Conservation (phyloP, 2,113 vertebrate genomes). For the Collichthys lucidus region DNA sequence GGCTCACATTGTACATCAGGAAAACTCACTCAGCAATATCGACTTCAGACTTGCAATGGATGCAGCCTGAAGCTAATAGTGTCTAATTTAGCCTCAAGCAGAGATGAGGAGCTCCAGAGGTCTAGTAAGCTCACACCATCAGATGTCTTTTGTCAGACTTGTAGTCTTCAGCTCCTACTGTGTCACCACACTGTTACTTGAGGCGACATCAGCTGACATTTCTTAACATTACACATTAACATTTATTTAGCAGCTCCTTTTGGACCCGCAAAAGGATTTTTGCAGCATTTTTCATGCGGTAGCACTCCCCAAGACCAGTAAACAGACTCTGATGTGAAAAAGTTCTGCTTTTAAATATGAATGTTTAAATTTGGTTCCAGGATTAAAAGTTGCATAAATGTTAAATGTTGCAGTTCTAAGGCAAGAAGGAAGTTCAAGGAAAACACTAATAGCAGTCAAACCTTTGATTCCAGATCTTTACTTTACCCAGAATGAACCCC, state of each 20-base stretch:
- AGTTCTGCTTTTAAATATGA: not conserved
- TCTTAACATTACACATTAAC: not conserved
- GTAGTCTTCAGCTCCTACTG: not conserved
- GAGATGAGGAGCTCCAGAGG: not conserved
- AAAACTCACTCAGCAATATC: too few species aligned
- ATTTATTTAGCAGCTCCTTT: conserved; percentile 1
- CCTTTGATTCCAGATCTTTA: conserved; percentile 21
- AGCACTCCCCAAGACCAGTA: not conserved
- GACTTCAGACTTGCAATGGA: too few species aligned
- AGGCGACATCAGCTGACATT: not conserved
- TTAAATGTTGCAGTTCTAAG: not conserved
- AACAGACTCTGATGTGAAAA: conserved; percentile 6
- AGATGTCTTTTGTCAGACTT: not conserved
- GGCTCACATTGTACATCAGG: too few species aligned
- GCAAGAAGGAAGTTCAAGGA: not conserved
- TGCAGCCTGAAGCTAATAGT: too few species aligned
- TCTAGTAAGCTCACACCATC: not conserved
- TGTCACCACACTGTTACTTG: not conserved
- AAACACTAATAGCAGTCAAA: conserved; percentile 7
- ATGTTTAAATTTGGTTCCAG: not conserved
- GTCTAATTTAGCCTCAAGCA: not conserved
- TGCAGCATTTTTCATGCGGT: not conserved
- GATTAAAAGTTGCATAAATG: not conserved
- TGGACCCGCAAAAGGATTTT: not conserved
- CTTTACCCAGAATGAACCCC: not conserved